Evolutionary conservation across 2,797 vertebrate species (phyloP), one percentile per base, ranked within the genome.

Genomic region (Sebastiscus albofasciatus): DNA sequence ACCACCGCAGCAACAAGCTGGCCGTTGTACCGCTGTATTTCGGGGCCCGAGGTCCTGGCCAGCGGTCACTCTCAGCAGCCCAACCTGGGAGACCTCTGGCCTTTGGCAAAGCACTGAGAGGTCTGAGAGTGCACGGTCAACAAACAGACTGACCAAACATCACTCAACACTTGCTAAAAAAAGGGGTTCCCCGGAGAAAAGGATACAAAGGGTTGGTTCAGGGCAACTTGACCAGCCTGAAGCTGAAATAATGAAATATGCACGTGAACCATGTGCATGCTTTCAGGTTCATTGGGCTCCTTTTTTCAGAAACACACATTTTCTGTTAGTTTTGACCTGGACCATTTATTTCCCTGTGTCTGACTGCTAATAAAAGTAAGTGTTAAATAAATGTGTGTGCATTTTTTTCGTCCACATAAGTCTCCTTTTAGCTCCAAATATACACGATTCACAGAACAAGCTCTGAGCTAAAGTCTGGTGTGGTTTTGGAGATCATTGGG

Each of bases 21-120:
- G 20, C 77, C 86, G 80, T 93, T 94, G 91, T 95, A 76, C 79
- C 27, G 64, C 77, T 62, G 77, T 94, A 93, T 94, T 94, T 93
- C 84, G 68, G 74, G 86, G 84, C 72, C 84, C 54, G 24, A 68
- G 74, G 79, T 85, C 80, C 76, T 80, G 77, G 83, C 74, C 81
- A 82, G 85, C 2, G 85, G 93, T 92, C 91, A 91, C 79, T 88
- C 83, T 89, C 71, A 89, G 80, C 77, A 92, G 85, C 87, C 88
- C 77, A 86, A 84, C 88, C 81, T 82, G 81, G 77, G 70, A 89
- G 89, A 94, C 87, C 87, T 89, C 85, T 89, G 79, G 80, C 87
- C 89, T 91, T 87, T 80, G 73, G 83, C 75, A 75, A 89, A 90
- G 84, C 83, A 70, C 69, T 72, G 62, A 77, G 84, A 78, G 89